These are phyloP conservation scores for Ceyx erithaca DNA, from an alignment of 2,797 vertebrate genomes.

Conservation along the genomic window DNA sequence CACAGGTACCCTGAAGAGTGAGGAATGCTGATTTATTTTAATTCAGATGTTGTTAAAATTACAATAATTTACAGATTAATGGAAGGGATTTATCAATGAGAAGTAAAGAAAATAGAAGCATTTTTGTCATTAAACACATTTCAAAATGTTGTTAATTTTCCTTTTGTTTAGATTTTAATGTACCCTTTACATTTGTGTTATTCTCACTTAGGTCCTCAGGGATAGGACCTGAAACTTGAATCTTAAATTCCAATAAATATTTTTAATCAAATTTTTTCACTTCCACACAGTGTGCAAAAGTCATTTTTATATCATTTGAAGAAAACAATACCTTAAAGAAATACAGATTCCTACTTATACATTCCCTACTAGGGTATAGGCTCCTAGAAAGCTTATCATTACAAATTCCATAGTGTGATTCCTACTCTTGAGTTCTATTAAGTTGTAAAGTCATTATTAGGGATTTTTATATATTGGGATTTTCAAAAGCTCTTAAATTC, in stretches of 20 bases:
- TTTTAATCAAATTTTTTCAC: background rate
- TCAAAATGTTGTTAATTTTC: background rate
- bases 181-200: background rate
- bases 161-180: background rate
- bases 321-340: background rate
- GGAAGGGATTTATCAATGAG: background rate
- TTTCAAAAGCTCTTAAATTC: background rate
- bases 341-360: background rate
- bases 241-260: background rate
- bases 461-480: background rate
- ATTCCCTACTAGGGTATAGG: background rate
- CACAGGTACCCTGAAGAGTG: accelerated
- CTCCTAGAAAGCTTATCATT: background rate
- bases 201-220: background rate
- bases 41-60: background rate
- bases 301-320: background rate
- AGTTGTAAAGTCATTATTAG: background rate
- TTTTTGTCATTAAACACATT: background rate
- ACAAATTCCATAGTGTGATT: background rate
- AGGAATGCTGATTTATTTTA: background rate
- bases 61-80: background rate
- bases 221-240: background rate
- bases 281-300: background rate
- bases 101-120: background rate
- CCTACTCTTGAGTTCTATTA: background rate